Evolutionary conservation across 2,113 vertebrate genomes (phyloP).

Genomic region (Aleadryas rufinucha): DNA sequence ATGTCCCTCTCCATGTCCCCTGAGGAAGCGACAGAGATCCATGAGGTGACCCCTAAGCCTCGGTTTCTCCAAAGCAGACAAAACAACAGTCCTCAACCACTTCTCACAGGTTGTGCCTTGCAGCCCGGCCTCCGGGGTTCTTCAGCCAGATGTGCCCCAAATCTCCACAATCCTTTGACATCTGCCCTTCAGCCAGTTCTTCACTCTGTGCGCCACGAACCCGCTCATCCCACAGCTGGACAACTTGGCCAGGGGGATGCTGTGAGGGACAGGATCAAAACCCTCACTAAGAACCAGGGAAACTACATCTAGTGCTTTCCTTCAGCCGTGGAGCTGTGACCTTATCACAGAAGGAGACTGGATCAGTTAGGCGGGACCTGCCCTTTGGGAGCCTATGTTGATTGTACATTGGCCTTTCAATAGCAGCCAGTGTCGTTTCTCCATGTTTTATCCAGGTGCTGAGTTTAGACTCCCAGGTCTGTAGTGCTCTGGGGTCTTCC

Average conservation of each 20-base stretch:
- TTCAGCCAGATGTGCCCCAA: not conserved
- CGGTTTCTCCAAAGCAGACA: fast-evolving
- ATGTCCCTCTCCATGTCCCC: too few relatives aligned
- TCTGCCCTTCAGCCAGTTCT: not conserved
- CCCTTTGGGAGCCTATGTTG: not conserved
- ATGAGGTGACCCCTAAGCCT: not conserved
- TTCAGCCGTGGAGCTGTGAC: not conserved
- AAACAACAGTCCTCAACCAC: not conserved
- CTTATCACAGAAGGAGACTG: not conserved
- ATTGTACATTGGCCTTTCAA: not conserved
- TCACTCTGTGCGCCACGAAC: fast-evolving
- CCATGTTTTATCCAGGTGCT: not conserved
- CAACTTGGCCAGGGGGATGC: not conserved
- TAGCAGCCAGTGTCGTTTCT: not conserved
- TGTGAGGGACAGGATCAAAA: not conserved
- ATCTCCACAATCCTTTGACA: not conserved
- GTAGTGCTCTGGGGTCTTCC: fast-evolving
- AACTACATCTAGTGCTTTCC: not conserved
- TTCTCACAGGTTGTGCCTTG: not conserved
- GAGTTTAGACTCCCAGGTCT: not conserved
- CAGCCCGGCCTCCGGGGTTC: not conserved
- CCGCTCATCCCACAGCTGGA: not conserved
- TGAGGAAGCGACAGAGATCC: not conserved
- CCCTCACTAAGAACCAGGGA: not conserved
- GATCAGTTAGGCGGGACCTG: fast-evolving